Evolutionary conservation across 2,888 invertebrate species (phyloP), one percentile per base, ranked within the genome.

Genomic region (Dynastes grantii): DNA sequence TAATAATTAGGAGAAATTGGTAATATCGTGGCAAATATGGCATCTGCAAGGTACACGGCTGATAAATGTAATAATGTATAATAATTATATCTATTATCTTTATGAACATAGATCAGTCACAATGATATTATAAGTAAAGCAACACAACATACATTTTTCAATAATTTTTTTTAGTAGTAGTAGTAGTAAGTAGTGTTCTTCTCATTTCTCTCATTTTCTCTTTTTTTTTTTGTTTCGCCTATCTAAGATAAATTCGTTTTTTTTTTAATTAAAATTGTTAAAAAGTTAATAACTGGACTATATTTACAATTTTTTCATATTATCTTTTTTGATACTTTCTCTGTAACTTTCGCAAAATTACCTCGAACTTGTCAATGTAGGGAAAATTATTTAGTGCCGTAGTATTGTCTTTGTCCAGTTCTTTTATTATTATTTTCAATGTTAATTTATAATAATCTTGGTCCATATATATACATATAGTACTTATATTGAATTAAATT

Each of bases 231-330:
- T 8, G 45, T 63, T 29, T 63, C 83, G 85, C 88, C 88, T 89
- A 89, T 88, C 88, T 89, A 89, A 88, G 88, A 88, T 89, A 89
- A 89, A 89, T 89, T 89, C 89, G 89, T 88, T 89, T 87, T 87
- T 87, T 45, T 86, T 82, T 82, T 86, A 87, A 86, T 88, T 88
- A 87, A 88, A 89, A 88, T 89, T 87, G 87, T 88, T 87, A 88
- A 88, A 89, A 89, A 88, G 87, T 87, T 88, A 87, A 87, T 88
- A 88, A 89, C 88, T 89, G 89, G 89, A 89, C 88, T 89, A 88
- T 89, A 89, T 89, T 88, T 89, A 89, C 89, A 89, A 85, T 85
- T 85, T 85, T 80, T 80, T 82, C 84, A 84, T 82, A 78, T 84
- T 84, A 78, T 81, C 85, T 65, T 37, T 53, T 84, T 83, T 85